Conservation (phyloP, 2,797 vertebrate species). For the Epinephelus awoara region DNA sequence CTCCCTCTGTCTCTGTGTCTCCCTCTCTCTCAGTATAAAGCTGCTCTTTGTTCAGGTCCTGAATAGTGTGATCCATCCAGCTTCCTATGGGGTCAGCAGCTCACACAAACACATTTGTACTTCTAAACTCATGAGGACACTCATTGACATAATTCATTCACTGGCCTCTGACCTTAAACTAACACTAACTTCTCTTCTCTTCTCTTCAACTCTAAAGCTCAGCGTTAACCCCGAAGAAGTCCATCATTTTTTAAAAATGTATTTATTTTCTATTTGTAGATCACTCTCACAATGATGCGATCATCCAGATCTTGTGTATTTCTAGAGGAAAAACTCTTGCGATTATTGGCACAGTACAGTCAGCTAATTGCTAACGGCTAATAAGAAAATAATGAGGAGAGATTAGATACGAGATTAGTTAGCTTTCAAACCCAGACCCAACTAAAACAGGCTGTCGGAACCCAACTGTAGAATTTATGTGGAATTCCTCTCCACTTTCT, state of each 20-base stretch:
- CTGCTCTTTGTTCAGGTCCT: slow-evolving; percentile 7
- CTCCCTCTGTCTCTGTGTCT: background rate
- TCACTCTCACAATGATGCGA: too few relatives aligned
- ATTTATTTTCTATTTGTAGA: too few relatives aligned
- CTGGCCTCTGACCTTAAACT: background rate
- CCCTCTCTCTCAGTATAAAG: slow-evolving; percentile 13
- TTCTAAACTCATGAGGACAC: slow-evolving; percentile 11
- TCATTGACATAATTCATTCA: background rate
- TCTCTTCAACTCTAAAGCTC: background rate
- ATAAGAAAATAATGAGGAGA: background rate
- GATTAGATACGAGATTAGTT: background rate
- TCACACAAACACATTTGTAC: slow-evolving; percentile 31
- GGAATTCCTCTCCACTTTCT: slow-evolving; percentile 86
- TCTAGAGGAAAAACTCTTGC: background rate
- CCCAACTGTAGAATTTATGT: background rate
- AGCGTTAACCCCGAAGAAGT: too few relatives aligned
- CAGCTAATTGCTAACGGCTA: background rate
- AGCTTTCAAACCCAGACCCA: background rate
- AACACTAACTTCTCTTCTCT: background rate
- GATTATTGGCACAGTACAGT: background rate
- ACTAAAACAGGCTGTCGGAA: background rate
- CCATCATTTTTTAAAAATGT: too few relatives aligned
- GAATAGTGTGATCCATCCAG: slow-evolving; percentile 33
- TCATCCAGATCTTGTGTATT: background rate
- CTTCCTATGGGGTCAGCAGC: slow-evolving; percentile 34